A percentile compares a stretch with the other conserved stretches of the same genome.
phyloP scores from a whole-genome alignment of 2,113 vertebrate genomes.

The Hepsetus odoe region DNA sequence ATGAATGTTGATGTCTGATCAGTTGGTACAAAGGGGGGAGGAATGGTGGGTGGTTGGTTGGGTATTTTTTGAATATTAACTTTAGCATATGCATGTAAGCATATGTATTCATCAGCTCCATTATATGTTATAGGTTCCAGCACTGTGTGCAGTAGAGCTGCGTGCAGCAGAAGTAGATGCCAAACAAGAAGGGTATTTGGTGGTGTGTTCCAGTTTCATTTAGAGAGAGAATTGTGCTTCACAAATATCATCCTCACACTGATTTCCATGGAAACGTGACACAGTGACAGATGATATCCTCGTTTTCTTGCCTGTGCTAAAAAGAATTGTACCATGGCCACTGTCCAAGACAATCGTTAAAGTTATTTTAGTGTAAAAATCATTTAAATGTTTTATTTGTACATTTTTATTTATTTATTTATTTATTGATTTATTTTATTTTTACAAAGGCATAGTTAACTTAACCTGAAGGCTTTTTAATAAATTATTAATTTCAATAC shows the following conservation, averaged over 20 bases:
- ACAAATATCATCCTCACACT: constrained; percentile 11
- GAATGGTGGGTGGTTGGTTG: background rate
- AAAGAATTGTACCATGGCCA: constrained; percentile 16
- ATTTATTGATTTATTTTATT: too few relatives aligned
- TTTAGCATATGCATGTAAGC: constrained; percentile 6
- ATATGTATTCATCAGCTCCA: background rate
- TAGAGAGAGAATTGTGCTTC: constrained; percentile 7
- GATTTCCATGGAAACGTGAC: constrained; percentile 53
- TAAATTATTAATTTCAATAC: too few relatives aligned
- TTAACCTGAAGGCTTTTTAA: too few relatives aligned
- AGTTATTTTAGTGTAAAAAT: background rate
- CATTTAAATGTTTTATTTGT: background rate
- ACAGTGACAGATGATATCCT: constrained; percentile 26
- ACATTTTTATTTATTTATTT: too few relatives aligned
- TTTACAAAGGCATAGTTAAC: too few relatives aligned
- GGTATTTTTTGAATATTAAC: background rate
- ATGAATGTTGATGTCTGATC: constrained; percentile 39
- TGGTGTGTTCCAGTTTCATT: constrained; percentile 7
- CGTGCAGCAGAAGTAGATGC: background rate
- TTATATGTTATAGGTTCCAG: background rate
- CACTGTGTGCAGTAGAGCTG: background rate
- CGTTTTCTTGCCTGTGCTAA: constrained; percentile 12
- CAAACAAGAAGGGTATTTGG: background rate
- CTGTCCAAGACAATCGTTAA: background rate
- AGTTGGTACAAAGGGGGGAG: background rate